Base-by-base conservation (phyloP, 2,888 invertebrate species). In the Platycheirus rosarum region DNA sequence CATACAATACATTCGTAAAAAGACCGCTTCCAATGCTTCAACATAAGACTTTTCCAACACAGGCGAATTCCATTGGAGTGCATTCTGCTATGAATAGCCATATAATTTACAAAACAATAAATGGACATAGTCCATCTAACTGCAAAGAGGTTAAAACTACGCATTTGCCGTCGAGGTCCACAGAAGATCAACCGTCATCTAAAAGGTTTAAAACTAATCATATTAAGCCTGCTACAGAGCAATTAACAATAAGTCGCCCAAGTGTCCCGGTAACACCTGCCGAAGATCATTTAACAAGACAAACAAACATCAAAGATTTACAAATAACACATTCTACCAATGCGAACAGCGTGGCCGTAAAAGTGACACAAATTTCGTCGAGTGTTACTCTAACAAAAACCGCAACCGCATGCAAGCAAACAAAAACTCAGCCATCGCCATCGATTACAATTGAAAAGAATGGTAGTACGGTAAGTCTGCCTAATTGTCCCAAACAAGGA, bases 361-460 rank as follows among this genome's bases (percentile, higher is more conserved):
- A 82, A 46, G 57, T 84, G 0, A 84, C 84, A 14, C 78, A 78
- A 60, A 84, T 84, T 16, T 74, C 84, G 4, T 78, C 84, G 13
- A 74, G 78, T 13, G 84, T 84, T n/a, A 78, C 84, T 8, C 60
- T 84, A 18, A 84, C 78, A 32, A 84, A 84, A 23, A 57, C 65
- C 0, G 14, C 57, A 11, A 14, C 65, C 2, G 7, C 42, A 2
- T 26, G 26, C 20, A 84, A 84, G 40, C 73, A 55, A 62, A 14
- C 32, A 9, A 84, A 78, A 60, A n/a, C 46, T 0, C 14, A 51
- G 13, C 65, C 49, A 13, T 74, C 82, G 11, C 77, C 84, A 8
- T 53, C 70, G 42, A 65, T 78, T 6, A 78, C 84, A 26, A 78
- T 84, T 11, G 73, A 78, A 53, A 73, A 78, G 37, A 84, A 78